phyloP scores from a whole-genome alignment of 2,113 vertebrate species.

The Hoplias malabaricus region DNA sequence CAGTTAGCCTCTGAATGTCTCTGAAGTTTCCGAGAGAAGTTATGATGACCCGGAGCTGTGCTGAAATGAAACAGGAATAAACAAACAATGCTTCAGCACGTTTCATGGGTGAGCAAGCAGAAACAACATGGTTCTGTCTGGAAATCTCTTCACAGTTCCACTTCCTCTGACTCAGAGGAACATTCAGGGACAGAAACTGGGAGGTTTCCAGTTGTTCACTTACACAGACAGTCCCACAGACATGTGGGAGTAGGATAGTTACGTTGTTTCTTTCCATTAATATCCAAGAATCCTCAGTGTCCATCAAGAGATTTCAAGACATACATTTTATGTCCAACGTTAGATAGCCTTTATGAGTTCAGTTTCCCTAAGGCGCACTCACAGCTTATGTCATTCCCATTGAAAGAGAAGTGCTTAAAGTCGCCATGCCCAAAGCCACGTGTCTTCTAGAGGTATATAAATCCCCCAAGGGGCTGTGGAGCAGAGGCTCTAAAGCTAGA shows the following conservation, averaged over 20 bases:
- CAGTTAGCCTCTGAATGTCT: conserved; percentile 26
- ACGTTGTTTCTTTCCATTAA: conserved; percentile 9
- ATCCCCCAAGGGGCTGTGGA: too few species aligned
- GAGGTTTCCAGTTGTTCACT: conserved; percentile 3
- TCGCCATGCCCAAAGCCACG: too few species aligned
- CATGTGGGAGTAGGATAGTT: background rate
- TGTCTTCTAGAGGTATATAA: too few species aligned
- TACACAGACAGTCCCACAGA: background rate
- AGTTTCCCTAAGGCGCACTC: too few species aligned
- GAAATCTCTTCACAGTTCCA: background rate
- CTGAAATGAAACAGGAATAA: conserved; percentile 20
- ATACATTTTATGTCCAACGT: too few species aligned
- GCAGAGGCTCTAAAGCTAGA: too few species aligned
- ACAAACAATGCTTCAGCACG: background rate
- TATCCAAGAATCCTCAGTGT: conserved; percentile 27
- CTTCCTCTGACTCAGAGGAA: conserved; percentile 36
- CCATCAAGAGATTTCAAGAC: too few species aligned
- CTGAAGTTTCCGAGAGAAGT: conserved; percentile 10
- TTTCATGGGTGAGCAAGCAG: conserved; percentile 32
- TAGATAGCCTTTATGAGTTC: too few species aligned
- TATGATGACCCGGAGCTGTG: conserved; percentile 15
- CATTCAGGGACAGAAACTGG: background rate
- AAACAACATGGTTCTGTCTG: conserved; percentile 38
- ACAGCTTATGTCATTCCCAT: too few species aligned
- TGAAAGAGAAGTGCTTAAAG: too few species aligned